Conservation (phyloP, 1,140 invertebrate species). For the Ectropis grisescens region DNA sequence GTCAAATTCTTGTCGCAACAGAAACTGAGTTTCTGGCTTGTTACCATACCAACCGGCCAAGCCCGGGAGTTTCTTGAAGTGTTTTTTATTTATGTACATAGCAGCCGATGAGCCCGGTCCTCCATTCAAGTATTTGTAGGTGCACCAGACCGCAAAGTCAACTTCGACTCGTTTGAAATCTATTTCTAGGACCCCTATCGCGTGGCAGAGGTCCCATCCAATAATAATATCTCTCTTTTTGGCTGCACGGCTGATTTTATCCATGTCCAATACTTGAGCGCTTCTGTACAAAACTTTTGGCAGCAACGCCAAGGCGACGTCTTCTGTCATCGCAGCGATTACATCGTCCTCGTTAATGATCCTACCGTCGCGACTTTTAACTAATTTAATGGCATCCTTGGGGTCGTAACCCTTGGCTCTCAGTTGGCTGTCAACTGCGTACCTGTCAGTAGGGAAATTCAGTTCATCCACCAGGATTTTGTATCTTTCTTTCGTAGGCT, state of each 20-base stretch:
- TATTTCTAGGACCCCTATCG: slow-evolving; percentile 32
- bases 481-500: slow-evolving; percentile 34
- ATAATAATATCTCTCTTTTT: slow-evolving; percentile 33
- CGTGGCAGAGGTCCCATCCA: slow-evolving; percentile 53
- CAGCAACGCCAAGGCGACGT: slow-evolving; percentile 36
- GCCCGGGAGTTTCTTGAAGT: slow-evolving; percentile 34
- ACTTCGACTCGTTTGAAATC: slow-evolving; percentile 35
- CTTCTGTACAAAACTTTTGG: slow-evolving; percentile 46
- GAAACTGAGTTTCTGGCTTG: slow-evolving; percentile 38
- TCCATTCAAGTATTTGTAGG: slow-evolving; percentile 54
- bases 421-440: slow-evolving; percentile 48
- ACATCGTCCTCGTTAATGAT: slow-evolving; percentile 40
- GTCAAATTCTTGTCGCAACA: slow-evolving; percentile 42
- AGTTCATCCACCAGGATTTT: slow-evolving; percentile 50
- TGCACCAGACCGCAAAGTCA: slow-evolving; percentile 56
- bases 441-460: slow-evolving; percentile 52
- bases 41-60: slow-evolving; percentile 52
- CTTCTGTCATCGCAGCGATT: slow-evolving; percentile 42
- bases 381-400: slow-evolving; percentile 39
- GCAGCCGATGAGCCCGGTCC: slow-evolving; percentile 38
- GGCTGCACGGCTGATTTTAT: slow-evolving; percentile 33
- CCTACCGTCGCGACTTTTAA: slow-evolving; percentile 20
- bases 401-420: slow-evolving; percentile 36
- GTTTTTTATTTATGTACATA: slow-evolving; percentile 46
- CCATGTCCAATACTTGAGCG: slow-evolving; percentile 46